These are phyloP conservation scores for Tarsius wallacei DNA, from an alignment of 2,797 vertebrate genomes.

Conservation along the genomic window DNA sequence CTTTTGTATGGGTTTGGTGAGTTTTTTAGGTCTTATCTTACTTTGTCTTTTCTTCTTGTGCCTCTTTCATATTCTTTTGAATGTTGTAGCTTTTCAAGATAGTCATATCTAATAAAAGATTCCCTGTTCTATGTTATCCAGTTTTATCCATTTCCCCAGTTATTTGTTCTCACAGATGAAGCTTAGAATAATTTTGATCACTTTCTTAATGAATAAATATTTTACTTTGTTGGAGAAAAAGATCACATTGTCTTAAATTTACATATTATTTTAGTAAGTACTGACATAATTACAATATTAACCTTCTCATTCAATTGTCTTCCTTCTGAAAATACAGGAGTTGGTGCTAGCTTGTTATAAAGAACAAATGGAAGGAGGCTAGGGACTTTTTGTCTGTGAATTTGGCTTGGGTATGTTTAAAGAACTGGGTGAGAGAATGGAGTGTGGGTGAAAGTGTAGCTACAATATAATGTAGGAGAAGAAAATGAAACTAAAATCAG, in stretches of 20 bases:
- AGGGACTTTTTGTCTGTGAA: constrained; percentile 41
- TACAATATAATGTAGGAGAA: constrained; percentile 60
- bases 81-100: background rate
- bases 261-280: background rate
- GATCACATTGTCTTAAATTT: background rate
- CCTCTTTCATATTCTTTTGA: background rate
- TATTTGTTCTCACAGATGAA: constrained; percentile 21
- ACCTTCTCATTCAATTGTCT: constrained; percentile 42
- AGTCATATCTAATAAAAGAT: background rate
- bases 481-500: constrained; percentile 67
- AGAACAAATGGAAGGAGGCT: constrained; percentile 70
- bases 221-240: constrained; percentile 7
- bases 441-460: background rate
- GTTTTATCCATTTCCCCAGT: background rate
- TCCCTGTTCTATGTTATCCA: background rate
- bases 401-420: constrained; percentile 74
- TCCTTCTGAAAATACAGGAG: constrained; percentile 56
- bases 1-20: background rate
- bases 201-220: constrained; percentile 50
- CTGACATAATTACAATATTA: constrained; percentile 10
- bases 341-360: constrained; percentile 35
- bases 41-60: background rate
- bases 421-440: constrained; percentile 69
- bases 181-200: constrained; percentile 36
- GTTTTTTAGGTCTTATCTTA: background rate